A percentile compares a stretch with the other conserved stretches of the same genome.
phyloP scores from a whole-genome alignment of 1,140 invertebrate species.

The Periplaneta americana region DNA sequence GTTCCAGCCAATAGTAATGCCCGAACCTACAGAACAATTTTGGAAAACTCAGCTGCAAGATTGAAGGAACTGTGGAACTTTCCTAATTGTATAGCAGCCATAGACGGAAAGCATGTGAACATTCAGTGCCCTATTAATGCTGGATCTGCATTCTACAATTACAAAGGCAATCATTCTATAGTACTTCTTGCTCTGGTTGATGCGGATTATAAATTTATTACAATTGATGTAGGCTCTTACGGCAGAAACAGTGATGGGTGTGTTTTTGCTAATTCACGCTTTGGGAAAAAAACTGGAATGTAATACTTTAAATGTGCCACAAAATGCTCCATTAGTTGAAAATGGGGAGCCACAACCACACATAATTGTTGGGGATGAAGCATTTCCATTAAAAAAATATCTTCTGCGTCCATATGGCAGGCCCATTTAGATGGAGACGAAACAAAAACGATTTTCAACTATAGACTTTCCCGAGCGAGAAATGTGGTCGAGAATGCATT shows the following conservation, averaged over 20 bases:
- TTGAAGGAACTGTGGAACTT: conserved; percentile 33
- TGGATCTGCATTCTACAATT: conserved; percentile 36
- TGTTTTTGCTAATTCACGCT: conserved; percentile 18
- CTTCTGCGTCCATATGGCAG: no score
- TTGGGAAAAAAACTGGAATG: neutral
- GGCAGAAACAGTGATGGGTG: conserved; percentile 28
- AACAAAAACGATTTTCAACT: no score
- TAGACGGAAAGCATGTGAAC: conserved; percentile 41
- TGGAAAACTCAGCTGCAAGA: no score
- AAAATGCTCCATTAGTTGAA: no score
- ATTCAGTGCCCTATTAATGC: conserved; percentile 32
- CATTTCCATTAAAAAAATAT: no score
- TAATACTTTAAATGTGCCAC: no score
- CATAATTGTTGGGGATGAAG: no score
- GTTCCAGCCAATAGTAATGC: conserved; percentile 26
- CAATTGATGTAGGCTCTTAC: conserved; percentile 36
- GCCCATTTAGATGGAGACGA: no score
- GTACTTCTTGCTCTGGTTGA: conserved; percentile 38
- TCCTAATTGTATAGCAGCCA: conserved; percentile 33
- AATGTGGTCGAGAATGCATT: no score
- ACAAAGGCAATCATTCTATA: conserved; percentile 36
- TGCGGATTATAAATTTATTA: conserved; percentile 36
- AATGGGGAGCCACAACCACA: no score
- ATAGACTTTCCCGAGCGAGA: no score
- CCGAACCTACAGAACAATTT: conserved; percentile 11